phyloP scores from a whole-genome alignment of 2,888 invertebrate species.

The Acanthacorydalis orientalis region DNA sequence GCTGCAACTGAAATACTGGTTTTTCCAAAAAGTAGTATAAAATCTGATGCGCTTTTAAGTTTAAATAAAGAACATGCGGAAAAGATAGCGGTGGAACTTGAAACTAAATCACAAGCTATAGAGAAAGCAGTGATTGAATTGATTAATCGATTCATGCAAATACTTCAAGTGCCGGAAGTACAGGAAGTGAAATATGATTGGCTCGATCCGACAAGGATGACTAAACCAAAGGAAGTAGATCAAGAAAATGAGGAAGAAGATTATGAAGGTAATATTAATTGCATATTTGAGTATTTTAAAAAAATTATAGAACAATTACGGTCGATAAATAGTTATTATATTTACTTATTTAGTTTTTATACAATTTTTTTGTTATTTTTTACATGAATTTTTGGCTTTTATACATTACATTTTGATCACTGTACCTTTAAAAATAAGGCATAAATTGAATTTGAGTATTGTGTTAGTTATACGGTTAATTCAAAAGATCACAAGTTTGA shows the following conservation, averaged over 20 bases:
- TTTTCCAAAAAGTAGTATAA: constrained; percentile 42
- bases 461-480: too few relatives aligned
- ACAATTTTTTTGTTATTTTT: too few relatives aligned
- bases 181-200: constrained; percentile 40
- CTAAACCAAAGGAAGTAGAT: constrained; percentile 27
- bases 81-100: constrained; percentile 33
- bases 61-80: constrained; percentile 40
- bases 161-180: constrained; percentile 39
- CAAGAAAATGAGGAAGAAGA: not conserved
- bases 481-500: too few relatives aligned
- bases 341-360: too few relatives aligned
- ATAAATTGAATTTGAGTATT: too few relatives aligned
- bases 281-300: too few relatives aligned
- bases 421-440: too few relatives aligned
- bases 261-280: not conserved
- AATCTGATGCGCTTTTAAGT: constrained; percentile 40
- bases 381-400: too few relatives aligned
- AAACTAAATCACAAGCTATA: constrained; percentile 43
- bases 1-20: constrained; percentile 41
- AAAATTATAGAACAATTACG: too few relatives aligned
- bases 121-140: constrained; percentile 64
- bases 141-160: constrained; percentile 55
- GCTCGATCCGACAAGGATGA: constrained; percentile 43
- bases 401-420: too few relatives aligned
- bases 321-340: too few relatives aligned